Evolutionary conservation across 2,113 vertebrate species (phyloP), one percentile per base, ranked within the genome.

Genomic region (Burhinus bistriatus): DNA sequence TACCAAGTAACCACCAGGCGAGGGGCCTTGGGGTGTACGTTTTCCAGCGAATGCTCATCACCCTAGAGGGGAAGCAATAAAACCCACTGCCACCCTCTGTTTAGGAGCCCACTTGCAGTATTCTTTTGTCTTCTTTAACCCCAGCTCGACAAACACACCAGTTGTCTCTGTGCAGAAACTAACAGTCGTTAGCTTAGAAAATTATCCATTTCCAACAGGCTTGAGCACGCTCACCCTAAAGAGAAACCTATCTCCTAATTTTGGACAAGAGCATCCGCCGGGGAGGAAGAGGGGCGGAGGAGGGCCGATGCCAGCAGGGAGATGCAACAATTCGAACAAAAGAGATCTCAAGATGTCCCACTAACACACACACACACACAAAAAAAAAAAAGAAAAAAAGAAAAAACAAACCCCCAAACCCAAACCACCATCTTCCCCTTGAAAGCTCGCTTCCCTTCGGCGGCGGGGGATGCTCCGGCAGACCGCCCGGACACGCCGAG

Each of bases 261-360:
- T 42, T 85, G 38, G 69, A 29, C 57, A 45, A 34, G 15, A 65
- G 52, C 55, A 73, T 71, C 66, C 26, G 40, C 5, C 6, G 32
- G 9, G 64, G 75, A 83, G 80, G 45, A 16, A 23, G 34, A 70
- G 21, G 4, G 61, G 52, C 0, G 19, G 79, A 59, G 72, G 57
- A 58, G 44, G 47, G 42, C 5, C 30, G 19, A 32, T 1, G 70
- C 58, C 75, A 44, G 66, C 79, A 27, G 9, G 34, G 29, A 78
- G 77, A 61, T 40, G 76, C 79, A 79, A 91, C 77, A 44, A 81
- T 25, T 61, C 44, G 57, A 95, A 97, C 90, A 89, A 96, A 91
- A 95, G 95, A 90, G 78, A 61, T 90, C 77, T 90, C 89, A 93
- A 95, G 84, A 96, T 96, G 89, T 93, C 91, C 92, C 84, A 62